Percentiles rank a stretch among this genome's conserved stretches.
These are phyloP conservation scores for Bactericera cockerelli DNA, from an alignment of 1,140 invertebrate genomes.

Conservation along the genomic window DNA sequence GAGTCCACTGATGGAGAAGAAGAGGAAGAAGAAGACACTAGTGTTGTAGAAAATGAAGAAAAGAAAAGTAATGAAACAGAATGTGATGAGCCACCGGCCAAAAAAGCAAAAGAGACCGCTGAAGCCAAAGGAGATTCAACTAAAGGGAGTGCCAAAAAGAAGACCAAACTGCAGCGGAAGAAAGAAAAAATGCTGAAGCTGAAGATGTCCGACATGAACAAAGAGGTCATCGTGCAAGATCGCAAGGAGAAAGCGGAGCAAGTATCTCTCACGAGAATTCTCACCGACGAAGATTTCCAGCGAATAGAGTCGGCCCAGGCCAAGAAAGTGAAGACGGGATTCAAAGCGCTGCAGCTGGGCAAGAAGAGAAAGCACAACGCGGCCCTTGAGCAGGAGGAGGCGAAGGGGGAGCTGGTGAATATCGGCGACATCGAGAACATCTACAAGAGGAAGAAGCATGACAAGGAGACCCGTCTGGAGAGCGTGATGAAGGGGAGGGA, in stretches of 20 bases:
- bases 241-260: conserved; percentile 49
- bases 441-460: conserved; percentile 78
- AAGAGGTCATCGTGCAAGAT: conserved; percentile 29
- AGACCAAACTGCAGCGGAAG: neutral
- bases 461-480: conserved; percentile 70
- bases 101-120: too few relatives aligned
- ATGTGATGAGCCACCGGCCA: too few relatives aligned
- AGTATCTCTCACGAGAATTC: conserved; percentile 59
- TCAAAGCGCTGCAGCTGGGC: conserved; percentile 27
- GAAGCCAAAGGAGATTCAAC: conserved; percentile 27
- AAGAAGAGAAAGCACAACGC: neutral
- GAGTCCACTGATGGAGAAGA: conserved; percentile 19
- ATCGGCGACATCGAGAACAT: conserved; percentile 87
- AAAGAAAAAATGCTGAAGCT: too few relatives aligned
- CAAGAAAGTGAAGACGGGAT: conserved; percentile 58
- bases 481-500: conserved; percentile 68
- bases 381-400: conserved; percentile 20
- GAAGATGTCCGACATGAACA: too few relatives aligned
- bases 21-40: conserved; percentile 29
- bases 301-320: conserved; percentile 68
- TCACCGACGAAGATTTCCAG: conserved; percentile 91
- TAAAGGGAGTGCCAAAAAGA: conserved; percentile 4
- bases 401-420: conserved; percentile 56
- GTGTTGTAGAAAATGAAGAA: conserved; percentile 15
- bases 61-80: too few relatives aligned